A percentile compares a stretch with the other conserved stretches of the same genome.
Conservation (phyloP, 2,888 invertebrate species). For the Venustoraphidia nigricollis region DNA sequence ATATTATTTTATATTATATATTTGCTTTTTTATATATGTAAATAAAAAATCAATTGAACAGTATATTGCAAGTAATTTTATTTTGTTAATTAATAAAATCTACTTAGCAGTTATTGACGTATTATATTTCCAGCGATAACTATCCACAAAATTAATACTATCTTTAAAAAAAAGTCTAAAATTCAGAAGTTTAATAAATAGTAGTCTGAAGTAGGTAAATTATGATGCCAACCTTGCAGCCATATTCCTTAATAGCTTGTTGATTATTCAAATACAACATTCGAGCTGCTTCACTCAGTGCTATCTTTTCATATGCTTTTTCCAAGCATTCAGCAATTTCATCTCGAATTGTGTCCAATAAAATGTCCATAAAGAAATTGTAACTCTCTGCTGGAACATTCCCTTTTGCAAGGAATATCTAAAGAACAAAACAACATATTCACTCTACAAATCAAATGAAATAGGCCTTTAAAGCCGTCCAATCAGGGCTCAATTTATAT, state of each 20-base stretch:
- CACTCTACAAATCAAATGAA: too few relatives aligned
- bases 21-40: too few relatives aligned
- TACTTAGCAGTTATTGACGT: not conserved
- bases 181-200: too few relatives aligned
- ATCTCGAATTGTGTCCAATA: conserved; percentile 86
- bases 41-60: too few relatives aligned
- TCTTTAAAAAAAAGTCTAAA: too few relatives aligned
- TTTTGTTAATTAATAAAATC: too few relatives aligned
- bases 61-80: too few relatives aligned
- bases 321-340: conserved; percentile 96
- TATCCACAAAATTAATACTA: too few relatives aligned
- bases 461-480: too few relatives aligned
- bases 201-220: not conserved
- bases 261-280: conserved; percentile 73
- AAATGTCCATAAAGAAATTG: conserved; percentile 91
- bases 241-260: conserved; percentile 66
- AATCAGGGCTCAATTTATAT: too few relatives aligned
- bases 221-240: conserved; percentile 42
- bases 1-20: too few relatives aligned
- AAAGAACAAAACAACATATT: conserved; percentile 9
- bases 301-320: conserved; percentile 86
- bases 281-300: conserved; percentile 71
- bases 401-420: conserved; percentile 79
- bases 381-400: conserved; percentile 94
- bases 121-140: conserved; percentile 3